phyloP scores from a whole-genome alignment of 2,797 vertebrate genomes.

The Pantherophis alleghaniensis region DNA sequence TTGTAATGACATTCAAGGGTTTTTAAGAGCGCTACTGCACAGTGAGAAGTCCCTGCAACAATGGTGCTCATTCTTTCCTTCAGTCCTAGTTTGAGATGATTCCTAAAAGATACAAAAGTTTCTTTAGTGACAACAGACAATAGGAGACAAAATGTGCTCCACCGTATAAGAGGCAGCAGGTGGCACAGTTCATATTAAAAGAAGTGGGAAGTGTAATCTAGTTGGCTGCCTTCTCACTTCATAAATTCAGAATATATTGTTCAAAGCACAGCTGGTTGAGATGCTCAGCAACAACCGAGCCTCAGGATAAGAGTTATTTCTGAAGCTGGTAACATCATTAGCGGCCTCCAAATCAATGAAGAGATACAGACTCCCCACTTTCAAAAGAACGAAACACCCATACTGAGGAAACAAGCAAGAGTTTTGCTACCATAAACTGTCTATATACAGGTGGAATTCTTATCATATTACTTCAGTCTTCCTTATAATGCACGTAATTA shows the following conservation, averaged over 20 bases:
- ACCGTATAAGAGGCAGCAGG: conserved; percentile 26
- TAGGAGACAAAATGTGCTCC: conserved; percentile 34
- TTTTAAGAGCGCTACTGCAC: conserved; percentile 12
- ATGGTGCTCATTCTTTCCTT: conserved; percentile 42
- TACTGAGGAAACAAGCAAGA: background rate
- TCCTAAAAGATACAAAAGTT: conserved; percentile 53
- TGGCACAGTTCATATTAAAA: conserved; percentile 25
- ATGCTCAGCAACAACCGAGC: background rate
- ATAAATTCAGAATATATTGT: conserved; percentile 28
- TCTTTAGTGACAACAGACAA: conserved; percentile 36
- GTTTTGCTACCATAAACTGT: background rate
- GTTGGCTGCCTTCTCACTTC: conserved; percentile 30
- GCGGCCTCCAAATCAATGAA: background rate
- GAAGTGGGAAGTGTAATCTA: conserved; percentile 27
- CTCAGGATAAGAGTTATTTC: background rate
- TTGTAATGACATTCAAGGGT: conserved; percentile 22
- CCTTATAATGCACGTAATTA: background rate
- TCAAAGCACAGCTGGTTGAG: background rate
- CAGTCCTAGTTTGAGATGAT: conserved; percentile 53
- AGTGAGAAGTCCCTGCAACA: conserved; percentile 36
- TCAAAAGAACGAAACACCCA: background rate
- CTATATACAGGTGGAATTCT: background rate
- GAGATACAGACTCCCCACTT: background rate
- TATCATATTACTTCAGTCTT: background rate
- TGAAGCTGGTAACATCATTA: background rate